Conservation (phyloP, 2,113 vertebrate species). For the Mustela lutreola region DNA sequence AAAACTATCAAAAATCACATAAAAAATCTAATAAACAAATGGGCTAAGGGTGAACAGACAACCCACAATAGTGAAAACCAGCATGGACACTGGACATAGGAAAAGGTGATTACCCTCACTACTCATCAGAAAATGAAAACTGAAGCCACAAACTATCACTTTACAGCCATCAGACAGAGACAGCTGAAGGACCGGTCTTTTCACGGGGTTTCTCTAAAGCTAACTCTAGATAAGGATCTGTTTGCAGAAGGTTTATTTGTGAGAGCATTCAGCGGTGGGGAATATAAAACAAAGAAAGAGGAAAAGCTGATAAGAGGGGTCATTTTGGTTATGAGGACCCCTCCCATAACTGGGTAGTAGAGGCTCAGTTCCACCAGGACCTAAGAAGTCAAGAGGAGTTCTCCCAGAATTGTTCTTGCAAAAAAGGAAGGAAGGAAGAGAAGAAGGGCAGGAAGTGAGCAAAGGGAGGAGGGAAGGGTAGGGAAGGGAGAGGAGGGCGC, state of each 20-base stretch:
- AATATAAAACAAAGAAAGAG: not conserved
- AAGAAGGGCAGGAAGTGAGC: no score
- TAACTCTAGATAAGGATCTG: not conserved
- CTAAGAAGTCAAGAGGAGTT: not conserved
- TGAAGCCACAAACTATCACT: not conserved
- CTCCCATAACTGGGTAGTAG: not conserved
- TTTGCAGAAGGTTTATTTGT: not conserved
- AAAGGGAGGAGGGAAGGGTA: no score
- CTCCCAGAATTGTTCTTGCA: not conserved
- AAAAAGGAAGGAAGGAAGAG: not conserved
- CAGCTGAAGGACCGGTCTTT: not conserved
- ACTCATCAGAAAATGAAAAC: not conserved
- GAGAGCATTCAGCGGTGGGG: not conserved
- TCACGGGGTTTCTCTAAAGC: not conserved
- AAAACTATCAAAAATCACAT: not conserved
- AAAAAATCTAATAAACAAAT: not conserved
- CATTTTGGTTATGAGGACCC: not conserved
- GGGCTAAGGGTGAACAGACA: not conserved
- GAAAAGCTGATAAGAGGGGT: not conserved
- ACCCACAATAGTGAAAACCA: not conserved
- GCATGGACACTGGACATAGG: not conserved
- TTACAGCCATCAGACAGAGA: not conserved
- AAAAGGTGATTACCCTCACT: not conserved
- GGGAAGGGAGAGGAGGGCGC: rapidly evolving
- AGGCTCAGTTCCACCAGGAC: not conserved